phyloP scores from a whole-genome alignment of 2,797 vertebrate genomes.

The Falco naumanni region DNA sequence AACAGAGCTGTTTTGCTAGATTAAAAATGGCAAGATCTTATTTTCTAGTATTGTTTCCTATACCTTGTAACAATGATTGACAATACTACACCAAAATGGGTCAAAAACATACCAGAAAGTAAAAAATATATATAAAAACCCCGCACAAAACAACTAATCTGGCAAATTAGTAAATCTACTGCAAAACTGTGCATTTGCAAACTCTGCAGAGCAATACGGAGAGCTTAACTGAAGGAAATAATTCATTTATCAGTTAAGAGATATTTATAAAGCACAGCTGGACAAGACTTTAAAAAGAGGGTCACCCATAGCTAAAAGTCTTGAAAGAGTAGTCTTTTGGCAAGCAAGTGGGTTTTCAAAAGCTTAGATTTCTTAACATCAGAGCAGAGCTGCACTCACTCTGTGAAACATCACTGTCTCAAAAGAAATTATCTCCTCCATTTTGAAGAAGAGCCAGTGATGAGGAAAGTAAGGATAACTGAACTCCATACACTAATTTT shows the following conservation, averaged over 20 bases:
- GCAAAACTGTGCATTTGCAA: neutral
- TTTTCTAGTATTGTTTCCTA: constrained; percentile 25
- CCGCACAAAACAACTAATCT: neutral
- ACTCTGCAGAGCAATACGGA: neutral
- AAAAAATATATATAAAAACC: neutral
- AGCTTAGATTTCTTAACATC: constrained; percentile 6
- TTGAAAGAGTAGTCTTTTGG: constrained; percentile 12
- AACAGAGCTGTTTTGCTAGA: constrained; percentile 41
- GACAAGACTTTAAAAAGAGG: constrained; percentile 26
- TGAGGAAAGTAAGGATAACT: neutral
- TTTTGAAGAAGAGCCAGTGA: neutral
- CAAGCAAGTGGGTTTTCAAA: constrained; percentile 32
- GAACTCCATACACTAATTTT: neutral
- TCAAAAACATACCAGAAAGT: neutral
- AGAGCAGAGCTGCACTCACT: neutral
- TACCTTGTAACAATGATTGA: neutral
- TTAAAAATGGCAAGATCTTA: constrained; percentile 30
- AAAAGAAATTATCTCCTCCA: neutral
- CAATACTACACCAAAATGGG: neutral
- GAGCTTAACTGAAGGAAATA: constrained; percentile 25
- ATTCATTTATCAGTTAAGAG: constrained; percentile 40
- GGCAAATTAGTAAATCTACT: neutral
- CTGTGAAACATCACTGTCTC: constrained; percentile 23
- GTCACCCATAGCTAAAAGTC: constrained; percentile 2
- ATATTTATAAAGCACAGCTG: constrained; percentile 56